Percentiles rank a stretch among this genome's conserved stretches.
phyloP scores from a whole-genome alignment of 1,140 invertebrate species.

The Calliphora vicina region DNA sequence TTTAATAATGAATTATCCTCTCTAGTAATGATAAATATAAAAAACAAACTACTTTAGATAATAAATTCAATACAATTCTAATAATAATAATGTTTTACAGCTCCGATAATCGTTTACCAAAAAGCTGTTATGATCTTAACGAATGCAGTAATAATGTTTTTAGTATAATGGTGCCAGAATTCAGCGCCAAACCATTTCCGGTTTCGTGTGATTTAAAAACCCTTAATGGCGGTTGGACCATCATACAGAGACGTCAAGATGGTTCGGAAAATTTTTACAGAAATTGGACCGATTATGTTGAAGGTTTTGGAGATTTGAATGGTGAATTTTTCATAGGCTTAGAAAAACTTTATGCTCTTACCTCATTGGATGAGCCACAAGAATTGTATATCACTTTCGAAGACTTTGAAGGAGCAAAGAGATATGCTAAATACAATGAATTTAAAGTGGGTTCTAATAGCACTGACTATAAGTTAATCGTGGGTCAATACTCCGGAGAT shows the following conservation, averaged over 20 bases:
- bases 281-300: conserved; percentile 71
- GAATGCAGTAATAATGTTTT: too few species aligned
- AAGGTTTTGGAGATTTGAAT: conserved; percentile 72
- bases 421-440: conserved; percentile 69
- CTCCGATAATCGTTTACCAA: too few species aligned
- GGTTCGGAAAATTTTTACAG: conserved; percentile 70
- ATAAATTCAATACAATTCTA: too few species aligned
- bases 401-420: conserved; percentile 67
- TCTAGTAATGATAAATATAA: too few species aligned
- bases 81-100: too few species aligned
- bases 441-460: conserved; percentile 68
- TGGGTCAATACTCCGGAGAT: not conserved
- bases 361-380: conserved; percentile 66
- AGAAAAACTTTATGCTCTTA: conserved; percentile 69
- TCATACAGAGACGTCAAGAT: conserved; percentile 53
- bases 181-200: too few species aligned
- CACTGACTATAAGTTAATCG: not conserved
- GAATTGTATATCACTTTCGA: conserved; percentile 72
- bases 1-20: too few species aligned
- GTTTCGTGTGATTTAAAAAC: conserved; percentile 51
- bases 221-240: conserved; percentile 68
- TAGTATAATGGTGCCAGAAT: too few species aligned
- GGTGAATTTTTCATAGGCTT: conserved; percentile 73
- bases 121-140: too few species aligned
- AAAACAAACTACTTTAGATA: too few species aligned